Evolutionary conservation across 2,797 vertebrate genomes (phyloP).

Genomic region (Epinephelus coioides): DNA sequence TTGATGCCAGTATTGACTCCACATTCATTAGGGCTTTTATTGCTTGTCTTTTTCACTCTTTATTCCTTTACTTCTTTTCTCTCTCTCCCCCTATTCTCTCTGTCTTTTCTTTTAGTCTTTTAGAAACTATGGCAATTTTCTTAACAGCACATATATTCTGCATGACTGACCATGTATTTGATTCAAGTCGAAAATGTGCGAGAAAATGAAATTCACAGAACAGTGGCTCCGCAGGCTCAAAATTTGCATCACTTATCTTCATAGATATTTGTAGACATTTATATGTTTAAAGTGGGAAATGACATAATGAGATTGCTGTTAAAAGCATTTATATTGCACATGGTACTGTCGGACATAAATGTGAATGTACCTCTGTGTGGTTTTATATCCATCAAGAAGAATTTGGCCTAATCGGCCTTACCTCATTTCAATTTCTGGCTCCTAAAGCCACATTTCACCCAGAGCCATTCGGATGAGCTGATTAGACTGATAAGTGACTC

Average conservation of each 20-base stretch:
- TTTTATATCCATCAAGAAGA: not conserved
- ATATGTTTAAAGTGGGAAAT: conserved; percentile 13
- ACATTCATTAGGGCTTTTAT: conserved; percentile 65
- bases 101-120: conserved; percentile 5
- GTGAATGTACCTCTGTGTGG: conserved; percentile 3
- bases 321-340: not conserved
- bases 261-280: conserved; percentile 9
- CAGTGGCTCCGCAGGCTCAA: not conserved
- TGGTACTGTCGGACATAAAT: not conserved
- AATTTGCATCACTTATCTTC: conserved; percentile 11
- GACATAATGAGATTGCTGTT: not conserved
- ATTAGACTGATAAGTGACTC: conserved; percentile 55
- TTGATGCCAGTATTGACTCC: conserved; percentile 70
- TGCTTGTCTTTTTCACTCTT: conserved; percentile 15
- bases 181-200: conserved; percentile 44
- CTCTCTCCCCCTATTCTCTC: not conserved
- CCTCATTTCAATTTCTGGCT: conserved; percentile 45
- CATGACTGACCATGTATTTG: conserved; percentile 48
- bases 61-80: conserved; percentile 2
- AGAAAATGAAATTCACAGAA: conserved; percentile 34
- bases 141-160: conserved; percentile 1
- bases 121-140: conserved; percentile 27
- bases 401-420: conserved; percentile 32
- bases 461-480: conserved; percentile 45
- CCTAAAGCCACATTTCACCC: conserved; percentile 48